Percentiles rank a stretch among this genome's conserved stretches.
Evolutionary conservation across 2,888 invertebrate species (phyloP).

Genomic region (Cybosia mesomella): DNA sequence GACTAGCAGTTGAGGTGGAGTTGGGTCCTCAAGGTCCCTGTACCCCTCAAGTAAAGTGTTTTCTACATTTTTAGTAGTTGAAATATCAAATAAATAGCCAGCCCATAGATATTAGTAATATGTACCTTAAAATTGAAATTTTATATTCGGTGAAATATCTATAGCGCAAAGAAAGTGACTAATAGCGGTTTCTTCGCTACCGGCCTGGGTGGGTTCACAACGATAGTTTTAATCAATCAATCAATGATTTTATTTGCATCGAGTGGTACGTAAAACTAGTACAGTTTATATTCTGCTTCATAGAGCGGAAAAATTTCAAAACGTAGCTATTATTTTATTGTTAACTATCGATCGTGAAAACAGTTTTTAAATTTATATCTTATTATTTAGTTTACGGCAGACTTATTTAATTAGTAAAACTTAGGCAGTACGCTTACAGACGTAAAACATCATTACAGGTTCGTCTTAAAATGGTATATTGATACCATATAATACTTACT

Average conservation of each 20-base stretch:
- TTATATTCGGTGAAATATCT: not conserved
- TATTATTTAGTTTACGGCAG: too few relatives aligned
- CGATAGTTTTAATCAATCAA: not conserved
- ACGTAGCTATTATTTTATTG: rapidly evolving
- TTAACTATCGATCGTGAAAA: too few relatives aligned
- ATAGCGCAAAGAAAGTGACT: not conserved
- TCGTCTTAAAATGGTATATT: too few relatives aligned
- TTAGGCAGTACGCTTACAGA: too few relatives aligned
- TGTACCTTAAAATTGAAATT: not conserved
- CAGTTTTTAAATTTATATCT: too few relatives aligned
- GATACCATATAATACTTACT: too few relatives aligned
- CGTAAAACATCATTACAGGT: too few relatives aligned
- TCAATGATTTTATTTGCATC: not conserved
- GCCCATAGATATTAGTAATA: not conserved
- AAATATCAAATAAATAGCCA: not conserved
- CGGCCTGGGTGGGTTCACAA: not conserved
- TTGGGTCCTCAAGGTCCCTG: too few relatives aligned
- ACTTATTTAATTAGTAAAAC: too few relatives aligned
- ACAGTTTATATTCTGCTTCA: not conserved
- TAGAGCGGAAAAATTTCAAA: not conserved
- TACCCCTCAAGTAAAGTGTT: too few relatives aligned
- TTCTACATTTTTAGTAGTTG: too few relatives aligned
- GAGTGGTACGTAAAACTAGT: not conserved
- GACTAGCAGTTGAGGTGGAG: too few relatives aligned
- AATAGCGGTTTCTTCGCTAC: not conserved